A percentile compares a stretch with the other conserved stretches of the same genome.
Conservation (phyloP, 2,797 vertebrate species). For the Phaenicophaeus curvirostris region DNA sequence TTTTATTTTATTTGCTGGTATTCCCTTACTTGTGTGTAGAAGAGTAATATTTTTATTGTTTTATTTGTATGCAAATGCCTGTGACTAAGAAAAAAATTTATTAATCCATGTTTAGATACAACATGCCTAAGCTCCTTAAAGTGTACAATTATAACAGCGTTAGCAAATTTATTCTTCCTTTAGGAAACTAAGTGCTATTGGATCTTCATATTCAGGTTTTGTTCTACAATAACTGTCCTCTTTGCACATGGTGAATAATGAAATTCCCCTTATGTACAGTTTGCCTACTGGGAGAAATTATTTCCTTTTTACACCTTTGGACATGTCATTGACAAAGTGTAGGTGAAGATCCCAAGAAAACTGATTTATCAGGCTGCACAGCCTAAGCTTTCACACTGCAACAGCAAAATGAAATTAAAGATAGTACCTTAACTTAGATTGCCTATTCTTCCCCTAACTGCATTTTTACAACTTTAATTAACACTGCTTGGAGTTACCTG, state of each 20-base stretch:
- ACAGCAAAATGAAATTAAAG: neutral
- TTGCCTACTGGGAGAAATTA: neutral
- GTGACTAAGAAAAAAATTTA: slow-evolving; percentile 22
- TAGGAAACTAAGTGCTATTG: slow-evolving; percentile 51
- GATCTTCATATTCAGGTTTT: slow-evolving; percentile 63
- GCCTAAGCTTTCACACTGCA: neutral
- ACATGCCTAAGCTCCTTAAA: slow-evolving; percentile 46
- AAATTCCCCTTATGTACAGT: neutral
- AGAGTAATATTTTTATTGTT: neutral
- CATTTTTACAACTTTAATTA: neutral
- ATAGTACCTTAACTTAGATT: neutral
- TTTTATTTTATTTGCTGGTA: neutral
- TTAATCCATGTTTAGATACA: slow-evolving; percentile 68
- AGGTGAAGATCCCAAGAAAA: neutral
- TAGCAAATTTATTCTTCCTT: slow-evolving; percentile 46
- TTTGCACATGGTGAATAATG: neutral
- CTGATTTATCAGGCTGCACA: neutral
- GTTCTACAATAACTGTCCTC: neutral
- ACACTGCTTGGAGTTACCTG: neutral
- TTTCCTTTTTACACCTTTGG: neutral
- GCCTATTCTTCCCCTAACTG: neutral
- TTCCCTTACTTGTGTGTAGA: neutral
- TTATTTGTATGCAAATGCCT: neutral
- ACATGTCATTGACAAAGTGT: neutral
- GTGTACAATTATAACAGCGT: slow-evolving; percentile 39